phyloP scores from a whole-genome alignment of 2,113 vertebrate species.

The Promerops cafer region DNA sequence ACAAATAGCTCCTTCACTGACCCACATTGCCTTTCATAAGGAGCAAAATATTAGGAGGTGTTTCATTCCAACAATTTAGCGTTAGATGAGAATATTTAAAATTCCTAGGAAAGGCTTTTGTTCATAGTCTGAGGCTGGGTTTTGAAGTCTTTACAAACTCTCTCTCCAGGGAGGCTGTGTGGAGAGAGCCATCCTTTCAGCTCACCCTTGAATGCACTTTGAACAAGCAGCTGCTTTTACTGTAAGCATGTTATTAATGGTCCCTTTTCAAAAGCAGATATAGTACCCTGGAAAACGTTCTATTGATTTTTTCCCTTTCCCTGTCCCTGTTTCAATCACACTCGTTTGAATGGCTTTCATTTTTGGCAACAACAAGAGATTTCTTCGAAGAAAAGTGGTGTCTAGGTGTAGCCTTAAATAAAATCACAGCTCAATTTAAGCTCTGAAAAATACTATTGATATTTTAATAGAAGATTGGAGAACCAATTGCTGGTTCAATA shows the following conservation, averaged over 20 bases:
- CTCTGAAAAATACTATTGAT: conserved; percentile 74
- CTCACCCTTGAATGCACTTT: conserved; percentile 76
- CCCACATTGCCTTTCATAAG: neutral
- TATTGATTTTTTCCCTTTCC: conserved; percentile 73
- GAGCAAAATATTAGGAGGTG: neutral
- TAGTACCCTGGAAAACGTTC: conserved; percentile 69
- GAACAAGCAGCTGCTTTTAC: conserved; percentile 73
- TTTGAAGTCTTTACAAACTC: conserved; percentile 65
- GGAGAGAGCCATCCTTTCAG: conserved; percentile 61
- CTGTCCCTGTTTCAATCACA: conserved; percentile 73
- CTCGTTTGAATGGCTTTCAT: conserved; percentile 76
- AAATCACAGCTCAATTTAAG: conserved; percentile 76
- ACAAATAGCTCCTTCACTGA: neutral
- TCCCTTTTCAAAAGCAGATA: conserved; percentile 76
- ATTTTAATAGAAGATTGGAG: conserved; percentile 75
- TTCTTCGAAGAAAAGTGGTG: conserved; percentile 66
- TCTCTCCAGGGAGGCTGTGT: conserved; percentile 46
- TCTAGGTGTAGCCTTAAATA: conserved; percentile 72
- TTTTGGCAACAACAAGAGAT: conserved; percentile 75
- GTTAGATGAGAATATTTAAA: conserved; percentile 31
- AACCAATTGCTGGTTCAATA: conserved; percentile 65
- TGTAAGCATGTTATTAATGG: conserved; percentile 75
- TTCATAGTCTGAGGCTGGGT: conserved; percentile 23
- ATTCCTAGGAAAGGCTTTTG: neutral
- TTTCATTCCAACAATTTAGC: neutral